These are phyloP conservation scores for Eueides isabella DNA, from an alignment of 1,140 invertebrate genomes.

Conservation along the genomic window DNA sequence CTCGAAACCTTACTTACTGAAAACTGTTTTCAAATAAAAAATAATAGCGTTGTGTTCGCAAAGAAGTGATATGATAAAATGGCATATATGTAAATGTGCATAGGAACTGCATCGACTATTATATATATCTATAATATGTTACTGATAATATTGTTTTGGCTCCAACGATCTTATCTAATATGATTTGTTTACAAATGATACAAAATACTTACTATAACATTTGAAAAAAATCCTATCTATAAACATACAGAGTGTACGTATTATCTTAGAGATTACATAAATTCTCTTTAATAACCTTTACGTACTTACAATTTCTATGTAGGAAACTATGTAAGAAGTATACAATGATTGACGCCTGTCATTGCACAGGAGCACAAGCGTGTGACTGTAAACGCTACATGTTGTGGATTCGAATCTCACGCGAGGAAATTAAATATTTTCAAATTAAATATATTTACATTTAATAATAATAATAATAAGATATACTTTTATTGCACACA, in stretches of 20 bases:
- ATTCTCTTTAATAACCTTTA: not conserved
- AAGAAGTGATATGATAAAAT: constrained; percentile 11
- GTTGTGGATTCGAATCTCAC: too few relatives aligned
- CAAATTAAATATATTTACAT: too few relatives aligned
- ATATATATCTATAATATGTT: constrained; percentile 18
- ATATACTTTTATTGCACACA: too few relatives aligned
- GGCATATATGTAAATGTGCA: constrained; percentile 10
- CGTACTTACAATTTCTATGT: not conserved
- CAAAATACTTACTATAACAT: constrained; percentile 1
- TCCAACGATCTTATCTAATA: constrained; percentile 22
- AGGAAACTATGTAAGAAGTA: too few relatives aligned
- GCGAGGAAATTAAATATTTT: too few relatives aligned
- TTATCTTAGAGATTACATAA: not conserved
- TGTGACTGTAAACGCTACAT: too few relatives aligned
- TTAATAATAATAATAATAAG: too few relatives aligned
- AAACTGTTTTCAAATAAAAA: not conserved
- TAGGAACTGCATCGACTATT: constrained; percentile 6
- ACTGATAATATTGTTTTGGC: constrained; percentile 32
- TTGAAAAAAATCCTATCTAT: not conserved
- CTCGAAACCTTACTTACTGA: not conserved
- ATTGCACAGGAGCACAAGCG: too few relatives aligned
- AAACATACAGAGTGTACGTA: not conserved
- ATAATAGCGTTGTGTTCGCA: not conserved
- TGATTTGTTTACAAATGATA: constrained; percentile 16
- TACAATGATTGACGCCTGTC: too few relatives aligned